Evolutionary conservation across 1,140 invertebrate species (phyloP), one percentile per base, ranked within the genome.

Genomic region (Aricia agestis): DNA sequence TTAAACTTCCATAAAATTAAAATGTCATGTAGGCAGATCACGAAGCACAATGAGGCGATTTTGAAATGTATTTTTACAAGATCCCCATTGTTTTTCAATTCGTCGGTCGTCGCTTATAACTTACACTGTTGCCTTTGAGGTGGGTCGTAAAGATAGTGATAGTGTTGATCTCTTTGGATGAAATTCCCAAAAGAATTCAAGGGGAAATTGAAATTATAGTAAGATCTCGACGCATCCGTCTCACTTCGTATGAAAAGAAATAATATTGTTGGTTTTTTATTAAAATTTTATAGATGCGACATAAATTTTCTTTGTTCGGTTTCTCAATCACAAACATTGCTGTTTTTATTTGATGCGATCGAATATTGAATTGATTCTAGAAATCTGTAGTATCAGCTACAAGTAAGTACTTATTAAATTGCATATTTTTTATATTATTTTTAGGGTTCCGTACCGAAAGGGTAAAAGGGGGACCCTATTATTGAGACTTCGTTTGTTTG

Each of bases 141-240:
- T 45, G 74, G 76, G 75, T 78, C 81, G 76, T 85, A 84, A 86
- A 85, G 81, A 85, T 83, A 83, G 83, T 82, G 81, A 78, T 80
- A 70, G 77, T 83, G 78, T 79, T 81, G 81, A 83, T 79, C 80
- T 79, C 79, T 81, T 80, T 80, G 80, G 83, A 84, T 76, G 77
- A 79, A 78, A 80, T 77, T 72, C 72, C 72, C 76, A 76, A 77
- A 79, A 80, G 31, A 31, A 63, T 75, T 77, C 76, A 66, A 76
- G 79, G 78, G 80, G 80, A 82, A 79, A 82, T 85, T 82, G 79
- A 79, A 83, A 80, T 82, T 82, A 81, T 82, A 85, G 84, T 86
- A 85, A 83, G 84, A 81, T 74, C 41, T 78, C 11, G 25, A 52
- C 63, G 57, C 59, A 63, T 63, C 59, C 59, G 17, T 63, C 59